Conservation (phyloP, 2,797 vertebrate species). For the Dromococcyx pavoninus region DNA sequence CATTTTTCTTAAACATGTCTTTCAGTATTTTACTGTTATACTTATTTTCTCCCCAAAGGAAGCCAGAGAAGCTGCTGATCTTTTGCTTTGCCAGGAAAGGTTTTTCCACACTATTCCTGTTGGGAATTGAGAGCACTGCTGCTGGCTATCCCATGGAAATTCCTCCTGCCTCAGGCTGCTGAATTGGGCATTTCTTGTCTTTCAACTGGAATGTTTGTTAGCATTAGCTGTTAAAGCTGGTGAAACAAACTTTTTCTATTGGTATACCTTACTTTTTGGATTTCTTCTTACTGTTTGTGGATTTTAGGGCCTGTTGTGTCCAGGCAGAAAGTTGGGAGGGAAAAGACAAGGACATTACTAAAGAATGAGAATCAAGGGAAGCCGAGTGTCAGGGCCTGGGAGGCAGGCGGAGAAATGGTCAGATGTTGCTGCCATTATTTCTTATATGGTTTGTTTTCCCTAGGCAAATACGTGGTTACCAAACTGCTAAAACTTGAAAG, state of each 20-base stretch:
- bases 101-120: not conserved
- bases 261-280: not conserved
- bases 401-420: not conserved
- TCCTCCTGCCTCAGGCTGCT: not conserved
- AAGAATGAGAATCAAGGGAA: not conserved
- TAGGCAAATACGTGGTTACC: not conserved
- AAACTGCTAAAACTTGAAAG: not conserved
- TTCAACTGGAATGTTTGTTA: not conserved
- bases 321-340: not conserved
- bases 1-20: not conserved
- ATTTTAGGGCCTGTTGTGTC: not conserved
- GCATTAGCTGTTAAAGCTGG: not conserved
- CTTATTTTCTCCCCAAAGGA: not conserved
- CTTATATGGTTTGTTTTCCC: not conserved
- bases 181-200: not conserved
- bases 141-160: not conserved
- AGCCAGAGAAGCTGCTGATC: not conserved
- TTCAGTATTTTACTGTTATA: fast-evolving
- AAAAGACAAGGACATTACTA: fast-evolving
- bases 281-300: not conserved
- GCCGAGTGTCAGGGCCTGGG: fast-evolving
- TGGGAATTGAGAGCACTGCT: not conserved
- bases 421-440: not conserved
- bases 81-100: not conserved
- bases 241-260: not conserved